These are phyloP conservation scores for Triops cancriformis DNA, from an alignment of 1,140 invertebrate species.

Conservation along the genomic window DNA sequence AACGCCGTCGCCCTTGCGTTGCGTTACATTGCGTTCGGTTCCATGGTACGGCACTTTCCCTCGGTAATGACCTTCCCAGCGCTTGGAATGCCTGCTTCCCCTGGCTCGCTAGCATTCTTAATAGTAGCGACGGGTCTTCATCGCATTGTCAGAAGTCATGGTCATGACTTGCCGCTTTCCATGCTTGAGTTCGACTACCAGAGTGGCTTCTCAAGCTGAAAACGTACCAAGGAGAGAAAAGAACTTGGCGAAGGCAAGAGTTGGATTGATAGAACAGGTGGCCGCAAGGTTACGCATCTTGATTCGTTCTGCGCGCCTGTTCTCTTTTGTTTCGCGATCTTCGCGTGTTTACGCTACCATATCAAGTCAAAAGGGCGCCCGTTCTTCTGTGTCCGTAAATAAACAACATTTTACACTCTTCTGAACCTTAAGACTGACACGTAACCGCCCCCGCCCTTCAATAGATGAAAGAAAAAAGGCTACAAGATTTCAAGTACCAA, in stretches of 20 bases:
- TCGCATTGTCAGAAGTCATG: neutral
- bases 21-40: neutral
- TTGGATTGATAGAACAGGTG: neutral
- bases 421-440: too few relatives aligned
- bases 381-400: too few relatives aligned
- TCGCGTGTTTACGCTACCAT: neutral
- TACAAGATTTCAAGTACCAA: too few relatives aligned
- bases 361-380: neutral
- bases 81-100: neutral
- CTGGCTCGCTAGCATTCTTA: neutral
- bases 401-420: too few relatives aligned
- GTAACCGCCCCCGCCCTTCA: too few relatives aligned
- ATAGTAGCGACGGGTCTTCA: neutral
- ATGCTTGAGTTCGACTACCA: neutral
- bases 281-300: constrained; percentile 12
- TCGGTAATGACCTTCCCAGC: constrained; percentile 9
- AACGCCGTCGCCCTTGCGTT: neutral
- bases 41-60: neutral
- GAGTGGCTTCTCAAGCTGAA: neutral
- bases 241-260: neutral
- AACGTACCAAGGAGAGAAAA: neutral
- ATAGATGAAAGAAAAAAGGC: too few relatives aligned
- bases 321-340: neutral
- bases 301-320: neutral
- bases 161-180: constrained; percentile 12